Conservation (phyloP, 1,140 invertebrate genomes). For the Anthonomus grandis region DNA sequence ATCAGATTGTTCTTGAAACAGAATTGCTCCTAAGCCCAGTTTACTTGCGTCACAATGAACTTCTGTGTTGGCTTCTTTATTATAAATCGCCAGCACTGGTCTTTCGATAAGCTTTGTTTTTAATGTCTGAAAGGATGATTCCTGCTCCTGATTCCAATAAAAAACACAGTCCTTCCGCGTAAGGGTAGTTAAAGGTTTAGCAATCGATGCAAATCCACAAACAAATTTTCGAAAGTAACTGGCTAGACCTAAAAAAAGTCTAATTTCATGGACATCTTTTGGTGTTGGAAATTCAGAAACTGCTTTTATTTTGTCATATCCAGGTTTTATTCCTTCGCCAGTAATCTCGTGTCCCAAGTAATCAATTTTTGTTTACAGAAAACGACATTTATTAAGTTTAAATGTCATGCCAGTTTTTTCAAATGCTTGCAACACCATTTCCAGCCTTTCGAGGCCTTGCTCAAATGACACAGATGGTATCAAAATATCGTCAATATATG, state of each 20-base stretch:
- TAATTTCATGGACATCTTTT: slow-evolving; percentile 35
- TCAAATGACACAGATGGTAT: too few species aligned
- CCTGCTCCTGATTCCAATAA: too few species aligned
- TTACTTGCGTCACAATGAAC: slow-evolving; percentile 39
- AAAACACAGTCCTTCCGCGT: neutral
- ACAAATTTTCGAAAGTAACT: slow-evolving; percentile 44
- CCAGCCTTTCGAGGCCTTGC: too few species aligned
- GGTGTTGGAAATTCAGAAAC: slow-evolving; percentile 36
- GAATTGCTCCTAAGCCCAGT: slow-evolving; percentile 33
- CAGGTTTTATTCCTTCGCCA: slow-evolving; percentile 37
- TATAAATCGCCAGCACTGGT: slow-evolving; percentile 34
- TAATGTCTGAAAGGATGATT: slow-evolving; percentile 6
- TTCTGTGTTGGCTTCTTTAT: slow-evolving; percentile 31
- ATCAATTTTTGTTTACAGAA: slow-evolving; percentile 22
- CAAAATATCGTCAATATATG: too few species aligned
- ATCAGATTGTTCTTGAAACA: slow-evolving; percentile 26
- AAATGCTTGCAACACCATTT: neutral
- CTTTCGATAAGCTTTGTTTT: slow-evolving; percentile 20
- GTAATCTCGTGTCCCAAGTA: too few species aligned
- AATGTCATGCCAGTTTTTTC: too few species aligned
- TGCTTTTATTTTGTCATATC: slow-evolving; percentile 34
- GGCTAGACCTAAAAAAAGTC: slow-evolving; percentile 42
- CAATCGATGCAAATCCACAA: too few species aligned
- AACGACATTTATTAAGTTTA: neutral
- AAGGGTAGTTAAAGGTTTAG: too few species aligned